A percentile compares a stretch with the other conserved stretches of the same genome.
Conservation (phyloP, 2,113 vertebrate genomes). For the Phoxinus phoxinus region DNA sequence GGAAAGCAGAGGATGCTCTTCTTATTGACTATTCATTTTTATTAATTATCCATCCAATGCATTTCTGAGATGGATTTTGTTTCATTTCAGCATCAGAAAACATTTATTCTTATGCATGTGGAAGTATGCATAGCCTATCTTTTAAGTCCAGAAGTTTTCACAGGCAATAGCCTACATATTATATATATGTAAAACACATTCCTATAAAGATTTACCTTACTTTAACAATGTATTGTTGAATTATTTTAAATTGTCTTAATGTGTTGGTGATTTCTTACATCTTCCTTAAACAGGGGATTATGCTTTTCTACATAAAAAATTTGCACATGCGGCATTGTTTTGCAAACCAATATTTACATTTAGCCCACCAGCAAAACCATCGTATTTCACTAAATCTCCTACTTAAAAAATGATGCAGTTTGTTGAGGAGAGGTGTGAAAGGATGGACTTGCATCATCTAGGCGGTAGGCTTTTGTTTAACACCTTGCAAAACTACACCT, state of each 20-base stretch:
- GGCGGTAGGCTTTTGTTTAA: too few species aligned
- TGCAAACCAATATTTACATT: constrained; percentile 6
- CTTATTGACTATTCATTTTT: not conserved
- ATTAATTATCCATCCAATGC: not conserved
- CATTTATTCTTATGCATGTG: not conserved
- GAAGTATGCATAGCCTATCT: too few species aligned
- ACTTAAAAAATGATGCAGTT: not conserved
- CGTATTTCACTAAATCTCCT: not conserved
- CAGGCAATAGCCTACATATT: not conserved
- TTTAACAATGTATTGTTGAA: not conserved
- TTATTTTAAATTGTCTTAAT: not conserved
- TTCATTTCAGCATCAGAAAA: not conserved
- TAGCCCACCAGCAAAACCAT: not conserved
- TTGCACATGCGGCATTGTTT: not conserved
- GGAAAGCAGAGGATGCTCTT: not conserved
- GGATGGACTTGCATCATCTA: too few species aligned
- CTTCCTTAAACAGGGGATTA: not conserved
- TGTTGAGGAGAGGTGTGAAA: not conserved
- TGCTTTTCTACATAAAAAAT: not conserved
- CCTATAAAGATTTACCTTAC: not conserved
- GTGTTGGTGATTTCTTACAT: not conserved
- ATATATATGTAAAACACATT: not conserved
- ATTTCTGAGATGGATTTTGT: not conserved
- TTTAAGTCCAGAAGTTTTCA: not conserved
- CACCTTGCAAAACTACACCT: too few species aligned